Evolutionary conservation across 1,140 invertebrate genomes (phyloP), one percentile per base, ranked within the genome.

Genomic region (Dysdera silvatica): DNA sequence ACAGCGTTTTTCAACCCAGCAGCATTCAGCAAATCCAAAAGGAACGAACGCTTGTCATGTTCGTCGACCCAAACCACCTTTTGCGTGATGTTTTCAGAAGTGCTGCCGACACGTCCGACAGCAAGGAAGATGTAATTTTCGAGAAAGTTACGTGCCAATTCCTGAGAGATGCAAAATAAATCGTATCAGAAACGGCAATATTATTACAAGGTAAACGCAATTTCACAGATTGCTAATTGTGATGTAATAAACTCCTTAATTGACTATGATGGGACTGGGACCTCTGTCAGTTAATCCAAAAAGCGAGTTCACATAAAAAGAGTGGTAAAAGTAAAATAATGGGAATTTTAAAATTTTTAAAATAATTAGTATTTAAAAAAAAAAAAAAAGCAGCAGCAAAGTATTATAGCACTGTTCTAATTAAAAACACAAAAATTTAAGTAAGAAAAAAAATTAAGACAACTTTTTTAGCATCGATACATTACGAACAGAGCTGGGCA

Each of bases 61-160:
- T 99, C 96, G 71, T 97, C 94, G 4, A 99, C 95, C 95, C 95
- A 99, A 12, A 97, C 87, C 65, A 98, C 83, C 75, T 97, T 95
- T 79, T 99, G 97, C 14, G 95, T 98, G 71, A 99, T 99, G 79
- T 99, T 99, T 75, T 99, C 95, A 16, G 95, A 98, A 4, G 97
- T 99, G 65, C 94, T 98, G n/a, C 97, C 97, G 33, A 99, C 95
- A 69, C 96, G 86, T 41, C 97, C 97, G 53, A 99, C 95, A 55
- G 96, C 95, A 74, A 99, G 84, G 80, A 99, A 99, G 70, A 99
- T 95, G 76, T 99, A 99, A 77, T 99, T 95, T 71, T 89, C 87
- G 65, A 99, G 80, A 77, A 99, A 99, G 79, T 98, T 95, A 74
- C 92, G 84, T 16, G 95, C 94, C 71, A 98, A 74, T 73, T 94